Conservation (phyloP, 2,888 invertebrate genomes). For the Sinohyriopsis cumingii region DNA sequence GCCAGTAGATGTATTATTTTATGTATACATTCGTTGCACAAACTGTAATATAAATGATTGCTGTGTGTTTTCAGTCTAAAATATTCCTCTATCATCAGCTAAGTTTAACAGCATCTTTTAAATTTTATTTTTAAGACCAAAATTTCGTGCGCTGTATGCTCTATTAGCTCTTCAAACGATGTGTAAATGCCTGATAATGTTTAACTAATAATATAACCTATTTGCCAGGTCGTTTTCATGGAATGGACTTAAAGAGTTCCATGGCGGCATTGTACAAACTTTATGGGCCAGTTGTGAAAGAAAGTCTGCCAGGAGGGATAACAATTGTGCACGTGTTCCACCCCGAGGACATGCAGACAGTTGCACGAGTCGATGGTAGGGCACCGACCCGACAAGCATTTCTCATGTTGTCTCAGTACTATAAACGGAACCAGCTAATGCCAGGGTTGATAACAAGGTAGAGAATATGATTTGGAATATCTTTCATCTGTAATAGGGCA, state of each 20-base stretch:
- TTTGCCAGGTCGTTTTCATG: slow-evolving; percentile 30
- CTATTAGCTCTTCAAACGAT: too few relatives aligned
- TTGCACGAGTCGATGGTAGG: slow-evolving; percentile 49
- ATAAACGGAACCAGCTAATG: slow-evolving; percentile 24
- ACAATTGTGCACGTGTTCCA: slow-evolving; percentile 67
- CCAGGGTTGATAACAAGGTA: slow-evolving; percentile 45
- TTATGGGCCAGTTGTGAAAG: slow-evolving; percentile 51
- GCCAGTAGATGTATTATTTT: too few relatives aligned
- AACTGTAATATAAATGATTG: too few relatives aligned
- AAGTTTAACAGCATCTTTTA: too few relatives aligned
- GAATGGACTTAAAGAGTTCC: slow-evolving; percentile 18
- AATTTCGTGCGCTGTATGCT: too few relatives aligned
- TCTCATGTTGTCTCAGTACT: slow-evolving; percentile 33
- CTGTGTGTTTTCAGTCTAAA: too few relatives aligned
- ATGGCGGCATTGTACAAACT: slow-evolving; percentile 11
- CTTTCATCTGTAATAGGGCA: too few relatives aligned
- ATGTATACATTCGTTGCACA: too few relatives aligned
- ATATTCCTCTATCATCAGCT: too few relatives aligned
- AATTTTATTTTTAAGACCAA: too few relatives aligned
- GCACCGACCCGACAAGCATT: slow-evolving; percentile 43
- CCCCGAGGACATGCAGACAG: slow-evolving; percentile 45
- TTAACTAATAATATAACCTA: neutral
- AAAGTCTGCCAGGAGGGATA: slow-evolving; percentile 65
- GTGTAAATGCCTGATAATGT: neutral
- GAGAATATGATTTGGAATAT: neutral